Percentiles rank a stretch among this genome's conserved stretches.
These are phyloP conservation scores for Cricetomys ansorgei DNA, from an alignment of 2,113 vertebrate species.

Conservation along the genomic window DNA sequence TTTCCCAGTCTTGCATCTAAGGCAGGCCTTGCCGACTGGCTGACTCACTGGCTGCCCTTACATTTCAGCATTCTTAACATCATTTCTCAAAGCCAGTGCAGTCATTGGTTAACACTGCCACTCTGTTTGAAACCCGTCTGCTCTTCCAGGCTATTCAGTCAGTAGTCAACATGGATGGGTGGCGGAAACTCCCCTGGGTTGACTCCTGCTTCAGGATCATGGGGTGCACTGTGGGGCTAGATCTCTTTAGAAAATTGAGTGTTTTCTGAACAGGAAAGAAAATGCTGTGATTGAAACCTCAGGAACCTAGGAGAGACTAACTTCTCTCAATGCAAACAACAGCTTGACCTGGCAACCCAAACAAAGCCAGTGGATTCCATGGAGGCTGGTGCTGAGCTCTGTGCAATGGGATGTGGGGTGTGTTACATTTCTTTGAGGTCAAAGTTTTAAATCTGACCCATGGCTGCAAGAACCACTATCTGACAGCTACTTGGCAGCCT, in stretches of 20 bases:
- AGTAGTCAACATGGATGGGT: background rate
- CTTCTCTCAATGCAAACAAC: slow-evolving; percentile 11
- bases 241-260: background rate
- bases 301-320: slow-evolving; percentile 3
- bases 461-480: slow-evolving; percentile 57
- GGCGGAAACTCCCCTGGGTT: background rate
- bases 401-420: slow-evolving; percentile 59
- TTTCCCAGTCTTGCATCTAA: background rate
- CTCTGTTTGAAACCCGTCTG: background rate
- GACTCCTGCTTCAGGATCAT: background rate
- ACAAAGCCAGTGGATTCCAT: slow-evolving; percentile 49
- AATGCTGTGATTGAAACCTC: slow-evolving; percentile 32
- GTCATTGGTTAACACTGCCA: background rate
- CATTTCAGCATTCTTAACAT: background rate
- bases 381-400: slow-evolving; percentile 45
- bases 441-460: slow-evolving; percentile 70
- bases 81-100: background rate
- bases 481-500: slow-evolving; percentile 65
- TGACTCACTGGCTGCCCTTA: rapidly evolving
- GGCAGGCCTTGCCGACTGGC: too few relatives aligned
- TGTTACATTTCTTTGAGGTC: slow-evolving; percentile 68
- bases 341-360: slow-evolving; percentile 5
- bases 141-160: background rate
- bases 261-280: slow-evolving; percentile 36
- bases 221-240: background rate